phyloP scores from a whole-genome alignment of 2,113 vertebrate genomes.

The Phalacrocorax brasilianus region DNA sequence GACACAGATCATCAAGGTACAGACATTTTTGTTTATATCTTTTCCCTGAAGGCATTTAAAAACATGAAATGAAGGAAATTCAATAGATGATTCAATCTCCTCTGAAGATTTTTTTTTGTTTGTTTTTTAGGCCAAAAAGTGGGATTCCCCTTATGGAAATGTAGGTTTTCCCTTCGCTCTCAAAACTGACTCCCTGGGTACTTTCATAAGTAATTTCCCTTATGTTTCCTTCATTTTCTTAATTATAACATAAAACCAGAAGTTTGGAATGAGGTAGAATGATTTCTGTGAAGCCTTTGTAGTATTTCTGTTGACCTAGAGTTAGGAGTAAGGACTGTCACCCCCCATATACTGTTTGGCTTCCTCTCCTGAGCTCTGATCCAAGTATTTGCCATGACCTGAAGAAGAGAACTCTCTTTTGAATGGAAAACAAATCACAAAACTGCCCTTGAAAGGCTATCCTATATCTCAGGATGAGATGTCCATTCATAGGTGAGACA shows the following conservation, averaged over 20 bases:
- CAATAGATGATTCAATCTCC: not conserved
- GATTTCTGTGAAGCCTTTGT: not conserved
- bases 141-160: not conserved
- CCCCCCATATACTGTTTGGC: fast-evolving
- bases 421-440: not conserved
- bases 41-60: not conserved
- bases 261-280: not conserved
- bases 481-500: fast-evolving
- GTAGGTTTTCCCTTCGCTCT: not conserved
- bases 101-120: not conserved
- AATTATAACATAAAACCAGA: not conserved
- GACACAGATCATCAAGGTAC: not conserved
- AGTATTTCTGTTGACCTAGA: not conserved
- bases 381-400: not conserved
- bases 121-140: not conserved
- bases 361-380: not conserved
- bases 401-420: not conserved
- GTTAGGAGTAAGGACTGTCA: not conserved
- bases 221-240: not conserved
- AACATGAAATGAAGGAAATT: not conserved
- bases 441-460: not conserved
- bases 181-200: not conserved
- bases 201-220: fast-evolving
- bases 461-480: not conserved
- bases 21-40: not conserved